These are phyloP conservation scores for Cerastis rubricosa DNA, from an alignment of 2,888 invertebrate genomes.

Conservation along the genomic window DNA sequence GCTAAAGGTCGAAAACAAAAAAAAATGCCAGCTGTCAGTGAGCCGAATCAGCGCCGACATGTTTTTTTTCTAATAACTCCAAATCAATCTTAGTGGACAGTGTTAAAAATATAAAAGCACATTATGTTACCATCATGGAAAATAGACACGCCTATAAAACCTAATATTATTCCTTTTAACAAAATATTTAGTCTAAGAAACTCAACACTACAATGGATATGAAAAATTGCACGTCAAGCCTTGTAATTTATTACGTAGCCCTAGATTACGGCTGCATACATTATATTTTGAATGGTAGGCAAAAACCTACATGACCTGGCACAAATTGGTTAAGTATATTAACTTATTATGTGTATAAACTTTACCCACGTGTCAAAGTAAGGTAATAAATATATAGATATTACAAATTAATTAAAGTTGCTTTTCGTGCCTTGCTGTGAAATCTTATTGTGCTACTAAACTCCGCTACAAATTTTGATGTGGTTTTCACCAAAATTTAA, in stretches of 20 bases:
- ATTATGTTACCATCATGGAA: not conserved
- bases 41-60: not conserved
- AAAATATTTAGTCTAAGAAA: slow-evolving; percentile 32
- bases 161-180: slow-evolving; percentile 14
- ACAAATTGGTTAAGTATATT: slow-evolving; percentile 24
- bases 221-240: slow-evolving; percentile 61
- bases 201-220: slow-evolving; percentile 39
- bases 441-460: no score
- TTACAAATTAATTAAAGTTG: not conserved
- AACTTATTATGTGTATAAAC: not conserved
- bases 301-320: slow-evolving; percentile 45
- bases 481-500: not conserved
- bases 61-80: not conserved
- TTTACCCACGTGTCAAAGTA: not conserved
- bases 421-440: no score
- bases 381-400: not conserved
- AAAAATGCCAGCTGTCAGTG: not conserved
- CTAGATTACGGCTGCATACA: slow-evolving; percentile 49
- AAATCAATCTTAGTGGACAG: not conserved
- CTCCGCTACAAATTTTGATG: no score
- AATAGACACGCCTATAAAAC: not conserved
- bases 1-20: not conserved
- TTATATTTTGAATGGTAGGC: slow-evolving; percentile 44
- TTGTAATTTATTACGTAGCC: slow-evolving; percentile 60
- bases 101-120: not conserved